Base-by-base conservation (phyloP, 1,140 invertebrate genomes). In the Bombus sibiricus region DNA sequence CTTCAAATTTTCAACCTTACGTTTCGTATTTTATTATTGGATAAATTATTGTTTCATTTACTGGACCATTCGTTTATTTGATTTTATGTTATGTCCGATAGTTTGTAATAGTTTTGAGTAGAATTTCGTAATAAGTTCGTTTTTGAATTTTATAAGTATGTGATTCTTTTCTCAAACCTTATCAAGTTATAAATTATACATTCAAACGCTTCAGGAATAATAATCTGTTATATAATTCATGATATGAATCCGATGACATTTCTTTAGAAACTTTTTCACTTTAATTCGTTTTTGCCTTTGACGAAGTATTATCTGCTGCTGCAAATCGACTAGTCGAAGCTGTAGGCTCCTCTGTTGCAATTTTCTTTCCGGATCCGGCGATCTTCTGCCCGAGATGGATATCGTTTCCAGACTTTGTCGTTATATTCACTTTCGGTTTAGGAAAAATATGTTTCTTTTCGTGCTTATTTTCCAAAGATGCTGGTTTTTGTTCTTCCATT, bases 381-480 rank as follows among this genome's bases (percentile, higher is more conserved):
- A 64, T 81, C 25, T 64, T 84, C 13, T 92, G 86, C 9, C 2
- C 41, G 3, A 43, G 12, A 43, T 4, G 13, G 13, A 13, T 43
- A 43, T 13, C 12, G 3, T 43, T 13, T 13, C 0, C 41, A 43
- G 83, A 86, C 59, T 87, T 92, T 8, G 66, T 34, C 0, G 92
- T 88, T 9, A 92, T 10, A 72, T 93, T 93, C 9, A 85, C 92
- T 71, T 77, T 13, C 13, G 41, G 78, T 76, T 91, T 92, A 5
- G 39, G 37, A 71, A 80, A 32, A 13, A 57, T 69, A 13, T 83
- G 87, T 62, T 74, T 87, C 3, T 73, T 41, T 6, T 66, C 39
- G 18, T 73, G 13, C 32, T 80, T 73, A 1, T 37, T 77, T 15
- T 85, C 79, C 9, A 68, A 15, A 1, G 43, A 47, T 0, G 9